These are phyloP conservation scores for Drosophila truncata DNA, from an alignment of 1,140 invertebrate genomes.

Conservation along the genomic window DNA sequence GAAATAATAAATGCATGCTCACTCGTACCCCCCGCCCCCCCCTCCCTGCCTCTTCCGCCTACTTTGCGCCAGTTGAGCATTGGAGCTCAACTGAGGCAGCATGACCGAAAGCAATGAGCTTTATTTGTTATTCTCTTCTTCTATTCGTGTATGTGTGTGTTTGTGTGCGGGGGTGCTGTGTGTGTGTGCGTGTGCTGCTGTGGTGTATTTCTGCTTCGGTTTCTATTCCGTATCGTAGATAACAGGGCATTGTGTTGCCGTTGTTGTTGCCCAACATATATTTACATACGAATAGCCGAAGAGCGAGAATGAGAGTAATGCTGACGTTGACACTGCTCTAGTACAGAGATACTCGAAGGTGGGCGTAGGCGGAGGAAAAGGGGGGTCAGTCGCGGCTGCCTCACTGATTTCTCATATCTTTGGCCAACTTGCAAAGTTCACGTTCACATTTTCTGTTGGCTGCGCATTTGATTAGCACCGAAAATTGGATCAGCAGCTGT, in stretches of 20 bases:
- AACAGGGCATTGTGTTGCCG: conserved; percentile 52
- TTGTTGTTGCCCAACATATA: conserved; percentile 64
- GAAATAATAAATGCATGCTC: conserved; percentile 67
- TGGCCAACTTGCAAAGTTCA: conserved; percentile 37
- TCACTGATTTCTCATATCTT: conserved; percentile 33
- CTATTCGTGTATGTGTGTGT: conserved; percentile 28
- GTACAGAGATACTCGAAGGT: conserved; percentile 12
- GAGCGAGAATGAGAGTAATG: conserved; percentile 29
- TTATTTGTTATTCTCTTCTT: conserved; percentile 68
- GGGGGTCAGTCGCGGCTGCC: background rate
- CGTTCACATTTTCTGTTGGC: conserved; percentile 35
- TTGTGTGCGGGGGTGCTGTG: conserved; percentile 1
- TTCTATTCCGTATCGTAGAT: conserved; percentile 62
- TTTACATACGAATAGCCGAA: conserved; percentile 56
- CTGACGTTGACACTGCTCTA: conserved; percentile 54
- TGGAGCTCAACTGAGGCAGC: conserved; percentile 77
- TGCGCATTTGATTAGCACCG: conserved; percentile 48
- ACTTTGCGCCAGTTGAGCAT: conserved; percentile 69
- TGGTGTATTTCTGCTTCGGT: conserved; percentile 56
- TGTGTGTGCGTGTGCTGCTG: conserved; percentile 39
- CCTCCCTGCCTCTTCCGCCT: background rate
- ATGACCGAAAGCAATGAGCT: conserved; percentile 73
- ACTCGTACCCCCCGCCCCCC: background rate
- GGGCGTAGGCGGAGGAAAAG: conserved; percentile 2
- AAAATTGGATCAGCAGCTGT: conserved; percentile 53